phyloP scores from a whole-genome alignment of 64 coral and sea anemone species.

The Porites lutea region DNA sequence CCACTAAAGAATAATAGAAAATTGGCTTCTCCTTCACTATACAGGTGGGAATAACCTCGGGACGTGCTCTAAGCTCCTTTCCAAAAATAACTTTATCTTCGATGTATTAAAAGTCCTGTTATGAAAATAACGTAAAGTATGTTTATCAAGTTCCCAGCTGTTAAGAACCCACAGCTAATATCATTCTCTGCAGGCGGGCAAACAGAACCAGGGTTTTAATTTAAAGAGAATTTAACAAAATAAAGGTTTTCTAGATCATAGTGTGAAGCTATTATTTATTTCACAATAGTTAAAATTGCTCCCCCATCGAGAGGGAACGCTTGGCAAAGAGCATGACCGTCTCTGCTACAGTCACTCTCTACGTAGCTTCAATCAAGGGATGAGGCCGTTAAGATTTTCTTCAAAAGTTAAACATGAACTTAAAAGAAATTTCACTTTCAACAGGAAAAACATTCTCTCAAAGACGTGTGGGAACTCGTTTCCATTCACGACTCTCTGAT shows the following conservation, averaged over 20 bases:
- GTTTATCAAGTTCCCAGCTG: slow-evolving; percentile 40
- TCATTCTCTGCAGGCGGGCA: slow-evolving; percentile 41
- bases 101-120: slow-evolving; percentile 22
- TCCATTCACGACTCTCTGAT: no score
- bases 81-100: slow-evolving; percentile 32
- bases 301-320: not conserved
- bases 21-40: no score
- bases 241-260: not conserved
- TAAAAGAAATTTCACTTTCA: no score
- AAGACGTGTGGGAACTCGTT: no score
- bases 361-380: not conserved
- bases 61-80: not conserved
- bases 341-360: not conserved
- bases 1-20: no score
- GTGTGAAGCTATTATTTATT: not conserved
- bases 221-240: not conserved
- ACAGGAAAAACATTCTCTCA: no score
- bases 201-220: slow-evolving; percentile 21
- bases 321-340: not conserved
- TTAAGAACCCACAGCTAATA: slow-evolving; percentile 44
- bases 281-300: slow-evolving; percentile 43
- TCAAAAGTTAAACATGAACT: no score
- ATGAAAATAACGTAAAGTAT: slow-evolving; percentile 24
- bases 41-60: not conserved
- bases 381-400: not conserved